Base-by-base conservation (phyloP, 2,888 invertebrate species). In the Eupeodes luniger region DNA sequence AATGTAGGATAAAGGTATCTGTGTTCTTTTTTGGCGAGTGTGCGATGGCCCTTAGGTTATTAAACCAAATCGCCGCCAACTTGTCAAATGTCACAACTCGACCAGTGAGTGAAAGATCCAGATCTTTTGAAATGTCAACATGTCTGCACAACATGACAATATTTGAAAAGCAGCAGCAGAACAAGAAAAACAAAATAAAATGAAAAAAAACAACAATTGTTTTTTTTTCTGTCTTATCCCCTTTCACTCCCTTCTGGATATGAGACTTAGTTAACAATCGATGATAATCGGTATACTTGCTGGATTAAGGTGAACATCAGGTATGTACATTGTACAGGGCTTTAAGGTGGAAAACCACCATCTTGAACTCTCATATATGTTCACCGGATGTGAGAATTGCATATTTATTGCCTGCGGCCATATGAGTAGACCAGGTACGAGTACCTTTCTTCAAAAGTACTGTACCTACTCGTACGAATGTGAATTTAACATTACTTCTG, bases 21-120 rank as follows among this genome's bases (percentile, higher is more conserved):
- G 1, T 61, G 36, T 59, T 12, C 34, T 27, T n/a, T 70, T 44
- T 70, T 44, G 53, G 16, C 14, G 75, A 57, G 57, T 75, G 59
- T 53, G 57, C 69, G 82, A 12, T 44, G 57, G 81, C 74, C 85
- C 81, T 85, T 64, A 78, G 88, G 88, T 88, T 88, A 88, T 88
- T 88, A 85, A 88, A 88, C 85, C 78, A 88, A 88, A 88, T 88
- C 88, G 88, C 88, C 88, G 88, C 88, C 88, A 88, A 88, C 88
- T 88, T 88, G 88, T 88, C 88, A 88, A 81, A 85, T 85, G 88
- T 88, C 88, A 88, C 74, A 81, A 81, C 69, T 88, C 81, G 59
- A 64, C 19, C 67, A 81, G 74, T 81, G 85, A 88, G 85, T 85
- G 88, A 88, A 88, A 88, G 88, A 88, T 88, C 88, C 81, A 88